Percentiles rank a stretch among this genome's conserved stretches.
phyloP scores from a whole-genome alignment of 1,140 invertebrate species.

The Trinorchestia longiramus region DNA sequence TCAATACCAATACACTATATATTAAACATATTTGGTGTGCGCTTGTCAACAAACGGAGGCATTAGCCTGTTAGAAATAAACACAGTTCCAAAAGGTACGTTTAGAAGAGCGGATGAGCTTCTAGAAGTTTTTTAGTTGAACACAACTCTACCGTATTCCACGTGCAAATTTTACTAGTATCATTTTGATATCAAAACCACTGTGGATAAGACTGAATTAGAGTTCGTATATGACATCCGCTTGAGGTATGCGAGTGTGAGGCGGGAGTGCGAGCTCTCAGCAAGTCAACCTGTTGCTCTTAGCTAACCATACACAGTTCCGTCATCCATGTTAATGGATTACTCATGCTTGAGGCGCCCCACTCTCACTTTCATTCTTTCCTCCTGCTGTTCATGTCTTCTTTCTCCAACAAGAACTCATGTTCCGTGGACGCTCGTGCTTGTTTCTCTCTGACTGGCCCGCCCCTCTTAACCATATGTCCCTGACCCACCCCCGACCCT shows the following conservation, averaged over 20 bases:
- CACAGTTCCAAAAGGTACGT: neutral
- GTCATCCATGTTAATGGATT: neutral
- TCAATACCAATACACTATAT: neutral
- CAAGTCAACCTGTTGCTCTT: neutral
- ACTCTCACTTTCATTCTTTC: neutral
- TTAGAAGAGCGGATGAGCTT: neutral
- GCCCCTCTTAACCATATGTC: constrained; percentile 17
- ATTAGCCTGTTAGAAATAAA: neutral
- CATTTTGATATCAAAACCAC: neutral
- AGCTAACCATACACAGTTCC: neutral
- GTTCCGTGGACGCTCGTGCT: constrained; percentile 16
- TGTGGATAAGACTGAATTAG: neutral
- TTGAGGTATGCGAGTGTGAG: neutral
- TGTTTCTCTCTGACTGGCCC: constrained; percentile 19
- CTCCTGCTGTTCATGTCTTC: neutral
- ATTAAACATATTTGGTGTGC: neutral
- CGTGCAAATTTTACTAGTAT: neutral
- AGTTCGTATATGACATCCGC: neutral
- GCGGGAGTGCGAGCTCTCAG: neutral
- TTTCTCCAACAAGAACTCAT: neutral
- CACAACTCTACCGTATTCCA: neutral
- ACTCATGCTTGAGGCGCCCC: neutral
- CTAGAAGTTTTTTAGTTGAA: neutral
- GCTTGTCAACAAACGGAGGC: neutral
- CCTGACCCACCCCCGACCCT: constrained; percentile 35